phyloP scores from a whole-genome alignment of 2,888 invertebrate species.

The Plemyria rubiginata region DNA sequence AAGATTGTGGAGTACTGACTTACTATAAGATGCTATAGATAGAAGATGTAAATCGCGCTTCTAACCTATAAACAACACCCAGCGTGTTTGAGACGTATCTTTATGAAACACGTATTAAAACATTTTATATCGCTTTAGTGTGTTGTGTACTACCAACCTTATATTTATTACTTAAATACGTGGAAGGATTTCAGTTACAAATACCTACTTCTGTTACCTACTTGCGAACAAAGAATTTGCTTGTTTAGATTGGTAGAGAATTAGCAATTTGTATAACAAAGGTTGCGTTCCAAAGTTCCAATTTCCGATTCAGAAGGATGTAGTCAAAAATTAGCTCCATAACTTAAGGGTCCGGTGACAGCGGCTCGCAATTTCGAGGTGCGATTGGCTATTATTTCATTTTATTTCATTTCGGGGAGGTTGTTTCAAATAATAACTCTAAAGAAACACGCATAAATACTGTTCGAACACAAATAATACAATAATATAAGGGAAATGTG shows the following conservation, averaged over 20 bases:
- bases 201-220: constrained; percentile 27
- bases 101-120: no score
- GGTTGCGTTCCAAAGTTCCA: constrained; percentile 9
- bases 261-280: constrained; percentile 8
- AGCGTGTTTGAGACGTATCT: no score
- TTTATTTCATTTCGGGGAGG: no score
- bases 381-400: no score
- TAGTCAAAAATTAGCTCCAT: neutral
- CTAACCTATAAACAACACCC: no score
- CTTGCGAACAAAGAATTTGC: constrained; percentile 29
- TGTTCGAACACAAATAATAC: no score
- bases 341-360: no score
- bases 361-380: no score
- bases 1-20: constrained; percentile 38
- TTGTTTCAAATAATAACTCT: no score
- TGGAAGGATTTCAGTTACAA: constrained; percentile 41
- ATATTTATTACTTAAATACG: constrained; percentile 42
- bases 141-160: constrained; percentile 23
- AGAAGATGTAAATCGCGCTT: no score
- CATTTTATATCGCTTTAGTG: neutral
- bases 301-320: constrained; percentile 17
- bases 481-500: no score
- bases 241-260: constrained; percentile 17
- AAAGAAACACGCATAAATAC: no score
- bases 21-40: constrained; percentile 19